Percentiles rank a stretch among this genome's conserved stretches.
Evolutionary conservation across 2,888 invertebrate genomes (phyloP).

Genomic region (Heliconius charithonia): DNA sequence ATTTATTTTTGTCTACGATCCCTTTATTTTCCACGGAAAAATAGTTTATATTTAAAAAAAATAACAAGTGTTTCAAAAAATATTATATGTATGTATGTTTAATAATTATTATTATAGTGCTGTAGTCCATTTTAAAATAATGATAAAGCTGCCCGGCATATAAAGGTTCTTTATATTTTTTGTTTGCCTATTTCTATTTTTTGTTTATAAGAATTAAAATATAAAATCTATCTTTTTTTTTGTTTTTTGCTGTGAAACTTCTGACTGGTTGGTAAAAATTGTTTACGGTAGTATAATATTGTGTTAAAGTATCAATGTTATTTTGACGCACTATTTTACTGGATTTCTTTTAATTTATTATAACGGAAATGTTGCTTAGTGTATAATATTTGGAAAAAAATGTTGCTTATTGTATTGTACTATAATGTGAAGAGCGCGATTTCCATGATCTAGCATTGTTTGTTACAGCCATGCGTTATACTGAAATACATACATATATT

Average conservation of each 20-base stretch:
- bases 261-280: neutral
- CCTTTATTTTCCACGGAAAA: neutral
- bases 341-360: too few relatives aligned
- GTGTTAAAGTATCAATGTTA: neutral
- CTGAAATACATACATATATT: neutral
- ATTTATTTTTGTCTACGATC: conserved; percentile 28
- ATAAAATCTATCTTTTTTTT: neutral
- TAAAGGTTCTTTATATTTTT: too few relatives aligned
- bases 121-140: too few relatives aligned
- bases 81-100: too few relatives aligned
- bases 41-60: too few relatives aligned
- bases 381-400: neutral
- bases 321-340: neutral
- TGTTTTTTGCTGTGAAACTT: neutral
- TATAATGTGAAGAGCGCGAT: neutral
- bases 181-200: too few relatives aligned
- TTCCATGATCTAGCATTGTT: neutral
- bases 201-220: too few relatives aligned
- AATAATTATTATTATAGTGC: too few relatives aligned
- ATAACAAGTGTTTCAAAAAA: neutral
- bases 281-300: neutral
- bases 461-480: neutral
- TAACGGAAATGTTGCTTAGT: neutral
- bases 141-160: too few relatives aligned
- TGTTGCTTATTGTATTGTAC: neutral